Conservation (phyloP, 2,797 vertebrate species). For the Bovichtus variegatus region DNA sequence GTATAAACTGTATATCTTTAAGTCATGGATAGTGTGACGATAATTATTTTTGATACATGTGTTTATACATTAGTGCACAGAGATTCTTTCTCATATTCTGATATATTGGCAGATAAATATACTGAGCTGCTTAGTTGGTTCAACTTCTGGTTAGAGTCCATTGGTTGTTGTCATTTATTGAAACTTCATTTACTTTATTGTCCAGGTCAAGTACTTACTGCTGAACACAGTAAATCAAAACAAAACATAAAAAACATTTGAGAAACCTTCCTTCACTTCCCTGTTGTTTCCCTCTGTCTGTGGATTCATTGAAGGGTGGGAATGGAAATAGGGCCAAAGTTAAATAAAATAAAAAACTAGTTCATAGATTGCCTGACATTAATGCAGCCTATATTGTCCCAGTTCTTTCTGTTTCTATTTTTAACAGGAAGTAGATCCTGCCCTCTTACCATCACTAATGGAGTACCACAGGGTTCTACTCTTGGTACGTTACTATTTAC, state of each 20-base stretch:
- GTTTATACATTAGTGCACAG: not conserved
- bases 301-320: too few relatives aligned
- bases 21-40: too few relatives aligned
- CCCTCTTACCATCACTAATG: not conserved
- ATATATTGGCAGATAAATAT: not conserved
- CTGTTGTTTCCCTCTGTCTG: too few relatives aligned
- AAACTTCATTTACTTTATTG: too few relatives aligned
- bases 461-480: not conserved
- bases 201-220: too few relatives aligned
- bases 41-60: too few relatives aligned
- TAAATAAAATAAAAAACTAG: too few relatives aligned
- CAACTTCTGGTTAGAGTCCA: not conserved
- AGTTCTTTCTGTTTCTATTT: not conserved
- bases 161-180: not conserved
- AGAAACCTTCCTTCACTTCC: too few relatives aligned
- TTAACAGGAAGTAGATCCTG: not conserved
- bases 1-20: not conserved
- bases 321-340: too few relatives aligned
- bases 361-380: not conserved
- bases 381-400: not conserved
- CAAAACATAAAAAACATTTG: too few relatives aligned
- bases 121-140: not conserved
- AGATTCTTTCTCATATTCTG: not conserved
- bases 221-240: too few relatives aligned
- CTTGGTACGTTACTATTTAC: not conserved